Evolutionary conservation across 2,888 invertebrate species (phyloP).

Genomic region (Eupithecia exiguata): DNA sequence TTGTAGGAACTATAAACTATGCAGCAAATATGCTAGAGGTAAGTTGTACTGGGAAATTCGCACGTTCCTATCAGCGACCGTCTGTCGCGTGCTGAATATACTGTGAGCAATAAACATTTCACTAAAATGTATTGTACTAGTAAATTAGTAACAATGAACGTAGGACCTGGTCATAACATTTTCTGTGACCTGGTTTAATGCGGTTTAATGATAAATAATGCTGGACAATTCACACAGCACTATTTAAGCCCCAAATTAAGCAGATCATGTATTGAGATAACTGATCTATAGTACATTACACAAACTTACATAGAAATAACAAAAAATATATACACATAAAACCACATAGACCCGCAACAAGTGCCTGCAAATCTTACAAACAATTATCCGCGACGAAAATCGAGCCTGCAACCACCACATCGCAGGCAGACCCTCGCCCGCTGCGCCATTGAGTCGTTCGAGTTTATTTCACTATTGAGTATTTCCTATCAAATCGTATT

Average conservation of each 20-base stretch:
- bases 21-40: background rate
- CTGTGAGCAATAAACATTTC: background rate
- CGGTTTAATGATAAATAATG: background rate
- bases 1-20: conserved; percentile 2
- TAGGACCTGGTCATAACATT: background rate
- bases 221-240: background rate
- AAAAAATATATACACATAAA: too few species aligned
- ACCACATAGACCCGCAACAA: background rate
- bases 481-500: background rate
- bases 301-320: too few species aligned
- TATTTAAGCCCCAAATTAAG: background rate
- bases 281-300: too few species aligned
- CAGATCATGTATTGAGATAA: background rate
- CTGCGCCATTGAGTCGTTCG: background rate
- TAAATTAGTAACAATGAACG: background rate
- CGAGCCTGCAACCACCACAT: background rate
- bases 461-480: background rate
- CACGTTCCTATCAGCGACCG: background rate
- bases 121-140: background rate
- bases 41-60: conserved; percentile 4
- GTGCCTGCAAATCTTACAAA: background rate
- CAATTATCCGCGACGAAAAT: background rate
- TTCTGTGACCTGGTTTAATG: background rate
- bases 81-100: conserved; percentile 5
- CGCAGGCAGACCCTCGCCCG: background rate